Conservation (phyloP, 64 coral and sea anemone species). For the Pachyseris speciosa region DNA sequence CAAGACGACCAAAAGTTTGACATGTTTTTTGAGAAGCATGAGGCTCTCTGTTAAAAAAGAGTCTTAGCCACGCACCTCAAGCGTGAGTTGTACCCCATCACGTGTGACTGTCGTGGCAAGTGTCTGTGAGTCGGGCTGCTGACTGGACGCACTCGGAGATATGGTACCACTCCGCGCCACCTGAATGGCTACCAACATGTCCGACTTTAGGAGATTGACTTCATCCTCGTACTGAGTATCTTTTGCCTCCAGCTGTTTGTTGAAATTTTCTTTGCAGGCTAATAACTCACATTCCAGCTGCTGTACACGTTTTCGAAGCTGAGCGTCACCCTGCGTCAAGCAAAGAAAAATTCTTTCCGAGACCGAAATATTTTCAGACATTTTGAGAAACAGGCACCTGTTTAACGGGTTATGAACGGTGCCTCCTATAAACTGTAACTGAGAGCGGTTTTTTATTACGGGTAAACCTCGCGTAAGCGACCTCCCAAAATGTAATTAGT, state of each 20-base stretch:
- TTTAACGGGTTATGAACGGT: too few relatives aligned
- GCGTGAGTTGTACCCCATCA: slow-evolving; percentile 62
- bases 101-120: background rate
- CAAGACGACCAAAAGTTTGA: too few relatives aligned
- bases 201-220: slow-evolving; percentile 79
- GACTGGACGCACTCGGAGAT: background rate
- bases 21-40: background rate
- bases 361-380: too few relatives aligned
- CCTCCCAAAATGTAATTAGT: too few relatives aligned
- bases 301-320: slow-evolving; percentile 45
- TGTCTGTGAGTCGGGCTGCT: background rate
- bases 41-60: background rate
- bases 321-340: slow-evolving; percentile 42
- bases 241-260: slow-evolving; percentile 43
- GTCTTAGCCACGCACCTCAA: slow-evolving; percentile 29
- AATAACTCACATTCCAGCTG: slow-evolving; percentile 64
- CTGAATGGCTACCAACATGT: slow-evolving; percentile 92
- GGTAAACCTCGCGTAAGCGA: too few relatives aligned
- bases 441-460: too few relatives aligned
- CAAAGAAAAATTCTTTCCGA: background rate
- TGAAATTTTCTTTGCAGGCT: background rate
- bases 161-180: slow-evolving; percentile 61
- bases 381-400: too few relatives aligned
- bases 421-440: too few relatives aligned
- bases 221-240: slow-evolving; percentile 68